phyloP scores from a whole-genome alignment of 2,888 invertebrate species.

The Teleogryllus oceanicus region DNA sequence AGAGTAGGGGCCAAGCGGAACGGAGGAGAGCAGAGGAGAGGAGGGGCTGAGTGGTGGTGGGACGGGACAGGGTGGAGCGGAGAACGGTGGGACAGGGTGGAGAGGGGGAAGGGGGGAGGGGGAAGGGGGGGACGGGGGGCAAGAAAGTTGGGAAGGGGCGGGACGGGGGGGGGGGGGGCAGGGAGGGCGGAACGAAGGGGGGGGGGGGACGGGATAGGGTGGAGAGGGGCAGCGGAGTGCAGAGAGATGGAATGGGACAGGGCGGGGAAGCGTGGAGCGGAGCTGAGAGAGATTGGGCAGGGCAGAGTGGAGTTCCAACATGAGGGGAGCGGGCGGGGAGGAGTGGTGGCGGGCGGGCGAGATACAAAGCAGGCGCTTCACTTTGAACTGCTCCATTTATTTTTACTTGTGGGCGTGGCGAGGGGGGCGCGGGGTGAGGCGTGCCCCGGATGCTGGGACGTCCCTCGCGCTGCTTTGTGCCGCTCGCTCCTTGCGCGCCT shows the following conservation, averaged over 20 bases:
- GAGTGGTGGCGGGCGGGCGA: neutral
- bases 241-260: no score
- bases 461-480: no score
- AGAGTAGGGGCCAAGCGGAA: neutral
- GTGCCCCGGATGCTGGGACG: no score
- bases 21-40: neutral
- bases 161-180: no score
- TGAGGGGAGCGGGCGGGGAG: neutral
- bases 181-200: no score
- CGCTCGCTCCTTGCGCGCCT: no score
- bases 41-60: neutral
- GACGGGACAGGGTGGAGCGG: neutral
- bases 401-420: neutral
- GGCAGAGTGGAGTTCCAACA: neutral
- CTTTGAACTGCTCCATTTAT: slow-evolving; percentile 12
- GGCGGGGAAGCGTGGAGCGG: neutral
- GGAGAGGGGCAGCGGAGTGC: no score
- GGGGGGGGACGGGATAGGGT: no score
- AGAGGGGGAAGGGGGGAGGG: neutral
- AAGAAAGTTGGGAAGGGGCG: no score
- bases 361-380: slow-evolving; percentile 18
- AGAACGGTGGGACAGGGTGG: neutral
- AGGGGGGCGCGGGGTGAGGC: no score
- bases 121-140: neutral
- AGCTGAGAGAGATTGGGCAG: neutral